Evolutionary conservation across 2,113 vertebrate genomes (phyloP).

Genomic region (Microcebus griseorufus): DNA sequence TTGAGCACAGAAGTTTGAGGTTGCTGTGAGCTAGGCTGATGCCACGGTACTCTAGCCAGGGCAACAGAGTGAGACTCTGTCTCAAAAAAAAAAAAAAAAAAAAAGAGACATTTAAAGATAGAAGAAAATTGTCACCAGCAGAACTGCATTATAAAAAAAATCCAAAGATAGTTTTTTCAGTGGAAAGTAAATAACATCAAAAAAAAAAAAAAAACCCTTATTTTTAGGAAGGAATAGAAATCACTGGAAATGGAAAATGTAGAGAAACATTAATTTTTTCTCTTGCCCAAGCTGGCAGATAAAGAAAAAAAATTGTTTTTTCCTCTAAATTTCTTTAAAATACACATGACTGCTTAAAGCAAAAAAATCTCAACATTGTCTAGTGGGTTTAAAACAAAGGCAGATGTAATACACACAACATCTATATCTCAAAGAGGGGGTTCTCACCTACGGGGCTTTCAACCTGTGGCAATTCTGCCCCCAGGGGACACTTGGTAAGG

Average conservation of each 20-base stretch:
- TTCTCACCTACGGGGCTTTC: not conserved
- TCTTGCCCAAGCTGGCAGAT: not conserved
- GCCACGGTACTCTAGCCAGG: no score
- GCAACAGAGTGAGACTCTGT: no score
- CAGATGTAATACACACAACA: not conserved
- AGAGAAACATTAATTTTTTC: not conserved
- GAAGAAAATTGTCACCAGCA: not conserved
- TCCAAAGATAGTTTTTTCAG: not conserved
- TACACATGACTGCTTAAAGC: not conserved
- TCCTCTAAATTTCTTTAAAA: not conserved
- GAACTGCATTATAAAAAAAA: not conserved
- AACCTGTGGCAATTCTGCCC: not conserved
- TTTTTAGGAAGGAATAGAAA: not conserved
- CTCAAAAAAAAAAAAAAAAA: not conserved
- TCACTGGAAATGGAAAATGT: not conserved
- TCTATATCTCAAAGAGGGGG: not conserved
- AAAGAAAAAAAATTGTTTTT: no score
- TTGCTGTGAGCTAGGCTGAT: no score
- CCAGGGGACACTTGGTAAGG: not conserved
- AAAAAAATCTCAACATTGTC: not conserved
- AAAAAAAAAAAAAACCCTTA: not conserved
- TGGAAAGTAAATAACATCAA: not conserved
- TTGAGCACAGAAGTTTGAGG: no score
- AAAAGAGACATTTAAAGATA: not conserved
- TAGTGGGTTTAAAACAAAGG: not conserved